phyloP scores from a whole-genome alignment of 1,140 invertebrate genomes.

The Elymnias hypermnestra region DNA sequence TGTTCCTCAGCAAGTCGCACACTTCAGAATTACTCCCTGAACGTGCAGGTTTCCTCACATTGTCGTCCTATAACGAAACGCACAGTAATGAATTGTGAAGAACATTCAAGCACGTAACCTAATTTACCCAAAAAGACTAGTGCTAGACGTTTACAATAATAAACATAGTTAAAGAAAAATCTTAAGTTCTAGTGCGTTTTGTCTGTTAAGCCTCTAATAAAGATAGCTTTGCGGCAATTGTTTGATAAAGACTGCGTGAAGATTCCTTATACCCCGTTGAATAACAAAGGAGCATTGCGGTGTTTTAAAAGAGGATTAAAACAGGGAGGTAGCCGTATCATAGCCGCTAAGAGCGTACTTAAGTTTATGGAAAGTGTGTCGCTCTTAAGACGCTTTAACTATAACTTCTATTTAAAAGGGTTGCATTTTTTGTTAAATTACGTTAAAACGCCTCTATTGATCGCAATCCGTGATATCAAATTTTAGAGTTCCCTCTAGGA shows the following conservation, averaged over 20 bases:
- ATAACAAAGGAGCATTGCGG: conserved; percentile 63
- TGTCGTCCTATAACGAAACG: too few relatives aligned
- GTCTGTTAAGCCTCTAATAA: conserved; percentile 1
- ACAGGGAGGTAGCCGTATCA: conserved; percentile 60
- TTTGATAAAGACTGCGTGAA: conserved; percentile 50
- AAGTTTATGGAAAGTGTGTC: conserved; percentile 67
- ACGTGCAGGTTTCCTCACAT: too few relatives aligned
- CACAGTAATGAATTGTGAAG: too few relatives aligned
- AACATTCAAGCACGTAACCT: too few relatives aligned
- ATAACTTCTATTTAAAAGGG: conserved; percentile 66
- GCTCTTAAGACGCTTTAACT: conserved; percentile 56
- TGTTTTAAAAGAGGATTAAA: conserved; percentile 62
- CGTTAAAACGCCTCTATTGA: conserved; percentile 41
- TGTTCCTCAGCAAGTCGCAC: too few relatives aligned
- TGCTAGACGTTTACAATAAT: too few relatives aligned
- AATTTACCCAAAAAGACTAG: too few relatives aligned
- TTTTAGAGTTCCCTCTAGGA: too few relatives aligned
- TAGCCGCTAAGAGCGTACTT: conserved; percentile 62
- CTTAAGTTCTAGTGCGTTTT: too few relatives aligned
- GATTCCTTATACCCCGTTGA: conserved; percentile 56
- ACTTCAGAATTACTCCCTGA: too few relatives aligned
- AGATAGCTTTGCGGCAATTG: conserved; percentile 37
- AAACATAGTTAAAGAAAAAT: too few relatives aligned
- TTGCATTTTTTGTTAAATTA: conserved; percentile 68
- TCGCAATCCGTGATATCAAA: conserved; percentile 43